Evolutionary conservation across 2,113 vertebrate genomes (phyloP).

Genomic region (Rhinolophus sinicus): DNA sequence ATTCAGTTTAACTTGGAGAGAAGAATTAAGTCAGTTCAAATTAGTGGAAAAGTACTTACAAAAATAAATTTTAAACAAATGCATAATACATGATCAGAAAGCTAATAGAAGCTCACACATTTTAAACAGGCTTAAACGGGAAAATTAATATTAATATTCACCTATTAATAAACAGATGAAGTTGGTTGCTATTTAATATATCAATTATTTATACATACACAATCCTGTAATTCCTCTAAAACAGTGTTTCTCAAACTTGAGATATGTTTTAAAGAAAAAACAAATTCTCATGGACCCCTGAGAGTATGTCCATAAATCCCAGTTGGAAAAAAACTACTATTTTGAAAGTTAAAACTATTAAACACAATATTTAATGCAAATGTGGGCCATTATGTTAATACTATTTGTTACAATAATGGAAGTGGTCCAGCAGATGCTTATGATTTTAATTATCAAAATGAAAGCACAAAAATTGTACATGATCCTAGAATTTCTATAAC

Average conservation of each 20-base stretch:
- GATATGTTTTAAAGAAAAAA: constrained; percentile 19
- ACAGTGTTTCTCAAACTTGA: constrained; percentile 10
- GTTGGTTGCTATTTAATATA: not conserved
- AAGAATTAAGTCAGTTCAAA: constrained; percentile 14
- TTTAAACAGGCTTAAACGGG: not conserved
- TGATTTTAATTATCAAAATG: not conserved
- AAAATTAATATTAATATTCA: not conserved
- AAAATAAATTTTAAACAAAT: constrained; percentile 43
- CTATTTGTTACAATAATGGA: not conserved
- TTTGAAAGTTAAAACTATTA: constrained; percentile 33
- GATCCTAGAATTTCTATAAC: not conserved
- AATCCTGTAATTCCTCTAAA: not conserved
- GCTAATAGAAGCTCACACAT: not conserved
- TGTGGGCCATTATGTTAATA: not conserved
- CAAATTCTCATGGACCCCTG: not conserved
- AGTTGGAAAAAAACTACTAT: constrained; percentile 5
- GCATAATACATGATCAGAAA: not conserved
- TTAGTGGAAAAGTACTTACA: constrained; percentile 1
- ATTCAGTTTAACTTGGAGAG: not conserved
- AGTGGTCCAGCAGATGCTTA: not conserved
- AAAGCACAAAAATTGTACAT: not conserved
- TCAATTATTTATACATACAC: not conserved
- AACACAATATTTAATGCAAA: constrained; percentile 2
- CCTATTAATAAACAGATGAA: not conserved
- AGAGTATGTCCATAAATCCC: not conserved